A percentile compares a stretch with the other conserved stretches of the same genome.
These are phyloP conservation scores for Cephus pygmeus DNA, from an alignment of 2,888 invertebrate species.

Conservation along the genomic window DNA sequence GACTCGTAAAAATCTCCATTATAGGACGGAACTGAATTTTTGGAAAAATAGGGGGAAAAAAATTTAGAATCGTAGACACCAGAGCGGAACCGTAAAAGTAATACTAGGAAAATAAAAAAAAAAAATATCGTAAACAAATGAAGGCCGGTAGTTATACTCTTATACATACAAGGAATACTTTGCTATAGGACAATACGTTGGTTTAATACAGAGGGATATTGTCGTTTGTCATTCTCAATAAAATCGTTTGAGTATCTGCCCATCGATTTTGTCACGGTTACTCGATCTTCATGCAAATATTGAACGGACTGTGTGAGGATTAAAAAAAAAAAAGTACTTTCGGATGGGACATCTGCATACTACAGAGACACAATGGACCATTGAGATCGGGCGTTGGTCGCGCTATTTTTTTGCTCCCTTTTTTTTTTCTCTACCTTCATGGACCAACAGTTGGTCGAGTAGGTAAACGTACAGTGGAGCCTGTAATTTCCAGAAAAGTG, in stretches of 20 bases:
- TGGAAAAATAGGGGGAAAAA: background rate
- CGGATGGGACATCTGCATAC: constrained; percentile 3
- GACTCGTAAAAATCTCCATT: background rate
- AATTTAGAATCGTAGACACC: background rate
- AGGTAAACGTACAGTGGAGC: constrained; percentile 35
- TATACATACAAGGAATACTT: background rate
- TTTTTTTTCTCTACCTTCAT: background rate
- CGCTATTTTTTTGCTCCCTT: constrained; percentile 29
- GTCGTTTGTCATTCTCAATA: background rate
- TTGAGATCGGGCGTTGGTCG: background rate
- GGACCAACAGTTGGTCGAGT: constrained; percentile 54
- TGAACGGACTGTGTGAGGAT: constrained; percentile 29
- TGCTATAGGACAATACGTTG: background rate
- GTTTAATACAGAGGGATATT: background rate
- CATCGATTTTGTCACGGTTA: constrained; percentile 55
- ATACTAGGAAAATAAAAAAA: background rate
- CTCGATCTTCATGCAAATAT: constrained; percentile 61
- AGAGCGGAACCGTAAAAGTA: background rate
- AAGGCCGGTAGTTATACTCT: background rate
- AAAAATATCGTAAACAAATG: background rate
- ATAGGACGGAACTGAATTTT: background rate
- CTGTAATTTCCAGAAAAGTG: constrained; percentile 56
- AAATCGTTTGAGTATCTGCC: constrained; percentile 32
- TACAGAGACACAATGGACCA: background rate
- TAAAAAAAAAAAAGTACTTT: background rate